These are phyloP conservation scores for Gavialis gangeticus DNA, from an alignment of 2,113 vertebrate genomes.

Conservation along the genomic window DNA sequence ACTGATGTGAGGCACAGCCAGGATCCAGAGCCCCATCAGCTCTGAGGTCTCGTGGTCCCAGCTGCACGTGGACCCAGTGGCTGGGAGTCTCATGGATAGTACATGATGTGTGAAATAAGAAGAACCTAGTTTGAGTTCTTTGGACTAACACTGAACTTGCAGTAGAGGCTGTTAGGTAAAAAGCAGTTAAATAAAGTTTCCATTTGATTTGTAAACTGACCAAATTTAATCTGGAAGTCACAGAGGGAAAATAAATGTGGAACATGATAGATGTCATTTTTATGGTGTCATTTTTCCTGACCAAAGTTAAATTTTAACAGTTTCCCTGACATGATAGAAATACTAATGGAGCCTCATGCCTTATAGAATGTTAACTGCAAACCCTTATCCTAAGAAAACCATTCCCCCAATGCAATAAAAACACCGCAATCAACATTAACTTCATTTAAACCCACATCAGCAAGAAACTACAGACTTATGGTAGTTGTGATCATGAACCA, in stretches of 20 bases:
- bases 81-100: not conserved
- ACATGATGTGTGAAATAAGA: conserved; percentile 36
- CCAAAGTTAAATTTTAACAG: conserved; percentile 58
- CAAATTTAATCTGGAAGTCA: conserved; percentile 69
- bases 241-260: conserved; percentile 64
- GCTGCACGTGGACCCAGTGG: no score
- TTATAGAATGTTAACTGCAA: conserved; percentile 57
- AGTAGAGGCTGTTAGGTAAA: conserved; percentile 31
- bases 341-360: conserved; percentile 28
- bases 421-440: conserved; percentile 50
- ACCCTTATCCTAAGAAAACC: conserved; percentile 42
- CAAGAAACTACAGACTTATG: conserved; percentile 15
- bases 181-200: conserved; percentile 26
- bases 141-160: not conserved
- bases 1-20: no score
- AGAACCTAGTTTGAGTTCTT: conserved; percentile 14
- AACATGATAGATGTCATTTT: conserved; percentile 67
- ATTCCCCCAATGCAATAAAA: conserved; percentile 52
- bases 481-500: conserved; percentile 25
- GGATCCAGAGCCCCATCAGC: no score
- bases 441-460: conserved; percentile 47
- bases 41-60: no score
- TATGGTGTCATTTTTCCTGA: conserved; percentile 59
- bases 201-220: conserved; percentile 63
- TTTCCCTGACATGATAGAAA: conserved; percentile 59